Conservation (phyloP, 2,113 vertebrate genomes). For the Emydura subglobosa region DNA sequence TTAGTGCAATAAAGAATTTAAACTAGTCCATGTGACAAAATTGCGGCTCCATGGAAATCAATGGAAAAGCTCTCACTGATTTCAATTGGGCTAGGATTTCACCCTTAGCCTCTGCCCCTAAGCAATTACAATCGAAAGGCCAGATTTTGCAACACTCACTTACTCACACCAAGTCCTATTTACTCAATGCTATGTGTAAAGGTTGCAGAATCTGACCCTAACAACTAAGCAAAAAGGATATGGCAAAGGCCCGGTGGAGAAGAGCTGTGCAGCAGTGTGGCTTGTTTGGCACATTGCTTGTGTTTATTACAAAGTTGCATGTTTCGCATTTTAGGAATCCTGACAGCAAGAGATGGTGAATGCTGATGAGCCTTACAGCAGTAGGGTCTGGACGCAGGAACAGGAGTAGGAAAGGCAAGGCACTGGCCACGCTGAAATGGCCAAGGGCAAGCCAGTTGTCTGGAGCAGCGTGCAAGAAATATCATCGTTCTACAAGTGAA, state of each 20-base stretch:
- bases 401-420: neutral
- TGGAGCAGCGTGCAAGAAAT: neutral
- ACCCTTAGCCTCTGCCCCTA: fast-evolving
- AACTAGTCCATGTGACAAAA: neutral
- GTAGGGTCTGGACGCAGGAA: constrained; percentile 13
- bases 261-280: fast-evolving
- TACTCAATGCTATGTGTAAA: neutral
- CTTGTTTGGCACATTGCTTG: fast-evolving
- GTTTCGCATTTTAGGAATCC: neutral
- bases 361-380: fast-evolving
- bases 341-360: neutral
- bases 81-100: neutral
- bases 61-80: neutral
- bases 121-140: neutral
- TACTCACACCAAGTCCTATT: fast-evolving
- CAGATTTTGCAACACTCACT: neutral
- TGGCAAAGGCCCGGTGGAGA: fast-evolving
- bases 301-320: neutral
- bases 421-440: neutral
- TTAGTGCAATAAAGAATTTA: neutral
- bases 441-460: neutral
- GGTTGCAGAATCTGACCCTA: neutral
- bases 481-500: constrained; percentile 1
- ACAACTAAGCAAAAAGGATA: neutral
- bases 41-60: neutral